Percentiles rank a stretch among this genome's conserved stretches.
These are phyloP conservation scores for Hanleya hanleyi DNA, from an alignment of 2,888 invertebrate species.

Conservation along the genomic window DNA sequence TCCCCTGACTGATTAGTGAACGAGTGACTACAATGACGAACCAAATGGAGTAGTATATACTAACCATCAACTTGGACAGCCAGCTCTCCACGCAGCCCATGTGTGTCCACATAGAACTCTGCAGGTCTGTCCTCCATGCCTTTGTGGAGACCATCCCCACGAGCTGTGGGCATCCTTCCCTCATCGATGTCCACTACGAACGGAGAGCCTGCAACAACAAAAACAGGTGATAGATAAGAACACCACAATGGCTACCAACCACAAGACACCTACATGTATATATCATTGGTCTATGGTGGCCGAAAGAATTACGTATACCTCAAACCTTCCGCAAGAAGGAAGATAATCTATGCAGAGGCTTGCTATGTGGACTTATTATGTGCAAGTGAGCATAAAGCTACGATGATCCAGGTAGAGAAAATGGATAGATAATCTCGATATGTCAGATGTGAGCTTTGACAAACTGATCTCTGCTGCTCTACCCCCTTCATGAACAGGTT, in stretches of 20 bases:
- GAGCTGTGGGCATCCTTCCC: slow-evolving; percentile 78
- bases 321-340: too few species aligned
- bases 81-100: slow-evolving; percentile 75
- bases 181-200: slow-evolving; percentile 74
- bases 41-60: too few species aligned
- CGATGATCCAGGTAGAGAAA: too few species aligned
- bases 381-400: too few species aligned
- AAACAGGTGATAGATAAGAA: slow-evolving; percentile 35
- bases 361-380: too few species aligned
- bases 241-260: not conserved
- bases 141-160: slow-evolving; percentile 77
- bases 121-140: slow-evolving; percentile 75
- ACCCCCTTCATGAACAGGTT: too few species aligned
- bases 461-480: too few species aligned
- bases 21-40: too few species aligned
- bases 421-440: too few species aligned
- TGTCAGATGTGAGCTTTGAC: too few species aligned
- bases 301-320: not conserved
- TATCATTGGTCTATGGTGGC: not conserved
- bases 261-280: not conserved
- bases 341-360: too few species aligned
- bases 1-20: too few species aligned
- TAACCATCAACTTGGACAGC: slow-evolving; percentile 75
- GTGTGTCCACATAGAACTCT: slow-evolving; percentile 76
- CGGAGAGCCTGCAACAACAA: slow-evolving; percentile 62